Conservation (phyloP, 92 coral and sea anemone genomes). For the Blastomussa wellsi region DNA sequence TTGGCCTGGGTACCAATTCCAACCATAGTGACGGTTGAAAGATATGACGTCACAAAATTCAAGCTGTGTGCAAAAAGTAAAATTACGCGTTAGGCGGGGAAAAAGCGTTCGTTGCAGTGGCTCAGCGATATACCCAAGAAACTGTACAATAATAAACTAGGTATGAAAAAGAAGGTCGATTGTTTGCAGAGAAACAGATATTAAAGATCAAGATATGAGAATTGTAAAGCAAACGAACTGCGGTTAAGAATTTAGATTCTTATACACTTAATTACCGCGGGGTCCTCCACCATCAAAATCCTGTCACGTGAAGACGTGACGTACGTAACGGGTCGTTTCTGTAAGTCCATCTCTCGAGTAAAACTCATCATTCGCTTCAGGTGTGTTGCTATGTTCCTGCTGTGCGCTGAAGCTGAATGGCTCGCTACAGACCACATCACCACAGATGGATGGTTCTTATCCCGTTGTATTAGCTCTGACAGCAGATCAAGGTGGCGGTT, state of each 20-base stretch:
- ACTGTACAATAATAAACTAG: neutral
- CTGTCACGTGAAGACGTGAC: slow-evolving; percentile 63
- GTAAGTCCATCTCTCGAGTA: slow-evolving; percentile 71
- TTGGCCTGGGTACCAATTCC: slow-evolving; percentile 86
- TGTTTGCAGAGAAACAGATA: too few relatives aligned
- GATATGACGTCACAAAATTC: slow-evolving; percentile 84
- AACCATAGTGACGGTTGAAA: slow-evolving; percentile 83
- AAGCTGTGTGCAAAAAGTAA: slow-evolving; percentile 37
- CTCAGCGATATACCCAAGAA: neutral
- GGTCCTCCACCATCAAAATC: slow-evolving; percentile 64
- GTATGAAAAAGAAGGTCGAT: neutral
- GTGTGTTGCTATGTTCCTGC: slow-evolving; percentile 55
- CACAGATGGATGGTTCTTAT: slow-evolving; percentile 90
- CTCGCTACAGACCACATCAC: slow-evolving; percentile 95
- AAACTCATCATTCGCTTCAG: slow-evolving; percentile 62
- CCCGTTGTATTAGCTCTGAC: slow-evolving; percentile 75
- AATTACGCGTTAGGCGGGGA: neutral
- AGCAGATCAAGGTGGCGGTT: slow-evolving; percentile 67
- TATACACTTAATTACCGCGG: slow-evolving; percentile 66
- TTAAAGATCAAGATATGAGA: too few relatives aligned
- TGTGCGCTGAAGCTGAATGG: slow-evolving; percentile 63
- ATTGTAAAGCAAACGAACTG: too few relatives aligned
- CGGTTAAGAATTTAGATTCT: neutral
- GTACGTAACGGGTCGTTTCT: slow-evolving; percentile 79
- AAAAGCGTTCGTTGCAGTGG: neutral